phyloP scores from a whole-genome alignment of 2,797 vertebrate species.

The Toxotes lorentzi region DNA sequence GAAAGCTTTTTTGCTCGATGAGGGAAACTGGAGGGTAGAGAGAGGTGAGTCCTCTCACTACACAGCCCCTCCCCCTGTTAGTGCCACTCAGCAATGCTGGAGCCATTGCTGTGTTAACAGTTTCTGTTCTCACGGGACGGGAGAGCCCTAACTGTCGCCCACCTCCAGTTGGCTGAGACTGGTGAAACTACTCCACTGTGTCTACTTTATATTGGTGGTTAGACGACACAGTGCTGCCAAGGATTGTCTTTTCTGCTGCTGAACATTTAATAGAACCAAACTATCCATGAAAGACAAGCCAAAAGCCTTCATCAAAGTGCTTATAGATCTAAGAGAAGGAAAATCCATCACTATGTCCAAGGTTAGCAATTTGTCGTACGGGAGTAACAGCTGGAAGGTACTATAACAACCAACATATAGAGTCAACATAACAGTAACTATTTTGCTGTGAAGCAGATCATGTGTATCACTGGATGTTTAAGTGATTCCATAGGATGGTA shows the following conservation, averaged over 20 bases:
- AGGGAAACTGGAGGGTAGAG: constrained; percentile 81
- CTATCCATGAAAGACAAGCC: constrained; percentile 72
- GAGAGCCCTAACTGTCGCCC: constrained; percentile 80
- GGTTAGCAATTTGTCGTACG: constrained; percentile 43
- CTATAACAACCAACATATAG: constrained; percentile 37
- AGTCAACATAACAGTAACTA: constrained; percentile 33
- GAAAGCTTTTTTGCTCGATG: constrained; percentile 86
- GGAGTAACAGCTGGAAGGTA: constrained; percentile 49
- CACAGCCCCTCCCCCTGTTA: constrained; percentile 70
- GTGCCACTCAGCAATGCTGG: constrained; percentile 84
- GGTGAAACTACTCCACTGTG: constrained; percentile 83
- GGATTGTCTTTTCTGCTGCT: constrained; percentile 69
- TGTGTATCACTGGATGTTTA: constrained; percentile 38
- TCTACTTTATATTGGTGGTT: constrained; percentile 76
- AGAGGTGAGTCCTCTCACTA: constrained; percentile 80
- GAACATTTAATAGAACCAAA: constrained; percentile 78
- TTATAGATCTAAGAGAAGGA: constrained; percentile 57
- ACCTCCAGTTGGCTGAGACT: constrained; percentile 81
- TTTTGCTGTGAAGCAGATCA: constrained; percentile 32
- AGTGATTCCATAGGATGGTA: constrained; percentile 43
- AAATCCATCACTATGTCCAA: constrained; percentile 53
- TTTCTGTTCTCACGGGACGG: constrained; percentile 83
- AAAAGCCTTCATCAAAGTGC: constrained; percentile 64
- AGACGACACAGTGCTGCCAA: constrained; percentile 66
- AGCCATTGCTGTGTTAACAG: constrained; percentile 85